phyloP scores from a whole-genome alignment of 2,888 invertebrate species.

The Caenorhabditis sinica region DNA sequence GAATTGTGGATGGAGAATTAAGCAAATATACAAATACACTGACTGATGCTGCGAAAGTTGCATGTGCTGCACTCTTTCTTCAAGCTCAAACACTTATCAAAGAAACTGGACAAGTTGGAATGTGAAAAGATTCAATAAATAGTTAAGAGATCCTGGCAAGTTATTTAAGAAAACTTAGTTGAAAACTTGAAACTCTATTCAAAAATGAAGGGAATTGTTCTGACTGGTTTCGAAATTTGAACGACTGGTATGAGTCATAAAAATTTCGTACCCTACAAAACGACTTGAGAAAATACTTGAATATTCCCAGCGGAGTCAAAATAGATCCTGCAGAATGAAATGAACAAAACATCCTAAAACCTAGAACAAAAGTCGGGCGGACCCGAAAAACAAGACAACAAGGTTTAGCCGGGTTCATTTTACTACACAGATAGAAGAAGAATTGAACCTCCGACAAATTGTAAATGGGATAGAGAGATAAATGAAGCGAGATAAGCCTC shows the following conservation, averaged over 20 bases:
- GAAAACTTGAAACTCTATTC: background rate
- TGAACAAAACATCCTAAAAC: slow-evolving; percentile 2
- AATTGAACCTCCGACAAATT: slow-evolving; percentile 27
- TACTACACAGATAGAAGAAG: slow-evolving; percentile 18
- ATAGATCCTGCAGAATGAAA: background rate
- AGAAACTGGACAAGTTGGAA: slow-evolving; percentile 58
- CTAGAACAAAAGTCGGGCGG: background rate
- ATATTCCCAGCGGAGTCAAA: background rate
- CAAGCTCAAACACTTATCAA: slow-evolving; percentile 60
- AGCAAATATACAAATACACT: slow-evolving; percentile 66
- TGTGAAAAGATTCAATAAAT: slow-evolving; percentile 29
- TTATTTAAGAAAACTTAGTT: background rate
- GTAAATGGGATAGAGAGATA: slow-evolving; percentile 17
- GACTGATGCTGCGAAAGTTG: slow-evolving; percentile 39
- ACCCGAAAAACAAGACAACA: slow-evolving; percentile 12
- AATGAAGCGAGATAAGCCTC: slow-evolving; percentile 32
- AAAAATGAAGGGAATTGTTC: background rate
- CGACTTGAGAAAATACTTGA: background rate
- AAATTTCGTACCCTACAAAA: background rate
- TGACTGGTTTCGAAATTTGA: background rate
- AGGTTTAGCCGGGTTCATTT: slow-evolving; percentile 14
- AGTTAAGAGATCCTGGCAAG: slow-evolving; percentile 21
- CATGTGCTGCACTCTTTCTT: slow-evolving; percentile 34
- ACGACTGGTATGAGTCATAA: background rate
- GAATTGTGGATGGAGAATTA: slow-evolving; percentile 59